Evolutionary conservation across 2,113 vertebrate genomes (phyloP).

Genomic region (Pleuronectes platessa): DNA sequence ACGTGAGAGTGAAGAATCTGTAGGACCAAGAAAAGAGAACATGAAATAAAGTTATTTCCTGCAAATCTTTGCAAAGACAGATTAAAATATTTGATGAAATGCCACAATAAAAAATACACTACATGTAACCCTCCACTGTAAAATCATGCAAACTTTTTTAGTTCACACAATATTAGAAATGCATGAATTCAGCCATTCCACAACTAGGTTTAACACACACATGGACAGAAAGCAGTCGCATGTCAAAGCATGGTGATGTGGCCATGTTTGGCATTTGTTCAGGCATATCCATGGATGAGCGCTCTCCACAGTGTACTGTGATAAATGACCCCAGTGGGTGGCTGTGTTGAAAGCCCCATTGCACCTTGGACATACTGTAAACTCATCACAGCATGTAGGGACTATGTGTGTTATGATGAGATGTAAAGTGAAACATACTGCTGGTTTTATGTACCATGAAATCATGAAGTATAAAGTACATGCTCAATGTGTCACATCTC

Average conservation of each 20-base stretch:
- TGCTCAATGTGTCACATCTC: slow-evolving; percentile 16
- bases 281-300: slow-evolving; percentile 41
- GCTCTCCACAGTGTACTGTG: slow-evolving; percentile 38
- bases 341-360: slow-evolving; percentile 46
- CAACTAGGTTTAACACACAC: background rate
- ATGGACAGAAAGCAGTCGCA: slow-evolving; percentile 17
- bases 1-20: background rate
- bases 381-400: slow-evolving; percentile 47
- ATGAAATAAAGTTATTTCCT: no score
- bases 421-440: slow-evolving; percentile 18
- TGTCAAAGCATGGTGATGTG: slow-evolving; percentile 51
- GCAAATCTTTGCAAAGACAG: no score
- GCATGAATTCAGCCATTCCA: slow-evolving; percentile 43
- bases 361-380: slow-evolving; percentile 35
- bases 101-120: background rate
- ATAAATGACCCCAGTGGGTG: slow-evolving; percentile 10
- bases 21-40: background rate
- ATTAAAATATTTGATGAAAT: background rate
- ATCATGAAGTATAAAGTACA: slow-evolving; percentile 18
- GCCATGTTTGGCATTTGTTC: slow-evolving; percentile 48
- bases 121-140: background rate
- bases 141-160: background rate
- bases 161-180: slow-evolving; percentile 2
- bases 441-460: slow-evolving; percentile 23
- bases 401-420: slow-evolving; percentile 27